phyloP scores from a whole-genome alignment of 23 tunicate species.

The Ciona savignyi region DNA sequence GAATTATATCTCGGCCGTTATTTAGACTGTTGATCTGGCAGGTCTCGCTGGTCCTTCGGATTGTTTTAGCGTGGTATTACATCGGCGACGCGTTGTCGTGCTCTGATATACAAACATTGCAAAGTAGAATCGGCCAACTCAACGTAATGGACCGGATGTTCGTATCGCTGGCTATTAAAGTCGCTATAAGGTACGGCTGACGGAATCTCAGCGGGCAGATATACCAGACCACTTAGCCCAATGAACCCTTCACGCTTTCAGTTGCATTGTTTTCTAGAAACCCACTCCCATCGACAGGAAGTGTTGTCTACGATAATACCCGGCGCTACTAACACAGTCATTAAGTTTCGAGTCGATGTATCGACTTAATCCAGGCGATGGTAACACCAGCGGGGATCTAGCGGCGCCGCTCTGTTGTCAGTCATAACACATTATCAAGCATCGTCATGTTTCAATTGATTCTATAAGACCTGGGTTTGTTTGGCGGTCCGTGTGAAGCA shows the following conservation, averaged over 20 bases:
- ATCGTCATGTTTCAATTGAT: slow-evolving; percentile 1
- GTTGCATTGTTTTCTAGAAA: neutral
- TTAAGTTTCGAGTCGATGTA: neutral
- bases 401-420: neutral
- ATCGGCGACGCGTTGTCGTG: neutral
- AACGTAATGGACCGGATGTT: slow-evolving; percentile 7
- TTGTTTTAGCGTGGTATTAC: neutral
- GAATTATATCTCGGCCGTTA: neutral
- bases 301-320: neutral
- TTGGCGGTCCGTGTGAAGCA: neutral
- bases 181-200: neutral
- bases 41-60: neutral
- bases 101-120: neutral
- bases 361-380: neutral
- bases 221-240: neutral
- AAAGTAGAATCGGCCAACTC: neutral
- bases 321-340: neutral
- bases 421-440: neutral
- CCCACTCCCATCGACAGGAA: neutral
- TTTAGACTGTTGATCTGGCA: neutral
- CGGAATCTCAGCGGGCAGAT: neutral
- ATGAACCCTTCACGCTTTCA: neutral
- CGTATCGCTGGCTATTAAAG: neutral
- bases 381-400: neutral
- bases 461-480: neutral